Evolutionary conservation across 2,797 vertebrate genomes (phyloP), one percentile per base, ranked within the genome.

Genomic region (Karalla daura): DNA sequence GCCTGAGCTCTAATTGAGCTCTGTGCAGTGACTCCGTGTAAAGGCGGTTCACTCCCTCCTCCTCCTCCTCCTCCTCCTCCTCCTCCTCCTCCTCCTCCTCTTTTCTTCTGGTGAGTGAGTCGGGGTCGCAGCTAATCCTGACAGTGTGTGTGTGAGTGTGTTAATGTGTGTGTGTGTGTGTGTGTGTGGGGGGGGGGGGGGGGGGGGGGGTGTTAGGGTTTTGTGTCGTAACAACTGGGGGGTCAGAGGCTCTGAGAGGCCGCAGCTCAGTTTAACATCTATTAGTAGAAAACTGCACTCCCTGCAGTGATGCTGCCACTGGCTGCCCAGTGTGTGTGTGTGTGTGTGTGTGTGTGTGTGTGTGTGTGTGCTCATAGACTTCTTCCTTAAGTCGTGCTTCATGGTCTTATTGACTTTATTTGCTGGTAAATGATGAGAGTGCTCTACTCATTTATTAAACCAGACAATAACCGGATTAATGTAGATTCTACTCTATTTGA

Each of bases 221-320:
- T 76, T 72, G 72, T 80, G 20, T 27, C 0, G 21, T 65, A 51
- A 21, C 54, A 32, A 64, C 37, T 10, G 0, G 63, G 67, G 58
- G 37, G 49, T 80, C 50, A 70, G 78, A 70, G 74, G 66, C 55
- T 69, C 51, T 67, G 72, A 79, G 49, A 84, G 76, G 77, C 74
- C 50, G 49, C 47, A 10, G 76, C 69, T 84, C 84, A 88, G 83
- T 86, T 86, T 89, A 90, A 86, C 84, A 88, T 82, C 81, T 72
- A 88, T 88, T 86, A 83, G 73, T 56, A 60, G 30, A 17, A 32
- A 52, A 50, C 63, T 36, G 37, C 4, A 25, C 20, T 62, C 49
- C 65, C 70, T 1, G 14, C 47, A 15, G 65, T 32, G 74, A 5
- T 0, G 18, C 18, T 59, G 2, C 37, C 4, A 61, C 37, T 64